Evolutionary conservation across 2,797 vertebrate species (phyloP).

Genomic region (Oryzias sinensis): DNA sequence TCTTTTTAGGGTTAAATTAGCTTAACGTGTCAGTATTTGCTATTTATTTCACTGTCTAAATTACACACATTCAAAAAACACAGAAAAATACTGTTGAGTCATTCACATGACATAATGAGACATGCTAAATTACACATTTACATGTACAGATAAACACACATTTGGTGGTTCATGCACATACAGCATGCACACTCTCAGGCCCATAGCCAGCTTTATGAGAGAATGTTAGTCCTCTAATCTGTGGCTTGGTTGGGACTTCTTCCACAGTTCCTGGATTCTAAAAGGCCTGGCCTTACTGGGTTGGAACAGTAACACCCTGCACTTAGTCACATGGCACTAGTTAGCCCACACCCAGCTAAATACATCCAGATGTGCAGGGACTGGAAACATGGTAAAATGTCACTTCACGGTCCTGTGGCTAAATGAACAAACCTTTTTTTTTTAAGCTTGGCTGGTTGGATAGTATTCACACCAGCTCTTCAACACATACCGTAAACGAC

Average conservation of each 20-base stretch:
- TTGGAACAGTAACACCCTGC: constrained; percentile 78
- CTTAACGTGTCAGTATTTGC: too few species aligned
- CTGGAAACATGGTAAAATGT: constrained; percentile 56
- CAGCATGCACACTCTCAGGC: constrained; percentile 26
- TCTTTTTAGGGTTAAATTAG: neutral
- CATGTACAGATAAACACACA: constrained; percentile 38
- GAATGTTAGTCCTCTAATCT: constrained; percentile 70
- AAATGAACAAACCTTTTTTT: neutral
- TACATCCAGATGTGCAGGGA: constrained; percentile 72
- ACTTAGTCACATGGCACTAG: constrained; percentile 76
- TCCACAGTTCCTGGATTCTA: constrained; percentile 64
- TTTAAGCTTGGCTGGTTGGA: constrained; percentile 1
- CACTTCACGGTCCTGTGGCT: constrained; percentile 31
- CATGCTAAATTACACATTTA: constrained; percentile 39
- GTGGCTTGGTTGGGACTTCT: constrained; percentile 64
- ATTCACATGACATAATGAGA: constrained; percentile 19
- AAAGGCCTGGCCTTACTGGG: constrained; percentile 62
- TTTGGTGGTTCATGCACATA: constrained; percentile 25
- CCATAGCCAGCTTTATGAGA: constrained; percentile 48
- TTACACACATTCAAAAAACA: neutral
- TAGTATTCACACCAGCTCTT: constrained; percentile 2
- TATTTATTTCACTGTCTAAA: constrained; percentile 16
- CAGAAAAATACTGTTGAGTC: neutral
- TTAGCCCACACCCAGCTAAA: constrained; percentile 78
- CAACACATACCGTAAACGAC: neutral